Conservation (phyloP, 2,113 vertebrate genomes). For the Choloepus hoffmanni region DNA sequence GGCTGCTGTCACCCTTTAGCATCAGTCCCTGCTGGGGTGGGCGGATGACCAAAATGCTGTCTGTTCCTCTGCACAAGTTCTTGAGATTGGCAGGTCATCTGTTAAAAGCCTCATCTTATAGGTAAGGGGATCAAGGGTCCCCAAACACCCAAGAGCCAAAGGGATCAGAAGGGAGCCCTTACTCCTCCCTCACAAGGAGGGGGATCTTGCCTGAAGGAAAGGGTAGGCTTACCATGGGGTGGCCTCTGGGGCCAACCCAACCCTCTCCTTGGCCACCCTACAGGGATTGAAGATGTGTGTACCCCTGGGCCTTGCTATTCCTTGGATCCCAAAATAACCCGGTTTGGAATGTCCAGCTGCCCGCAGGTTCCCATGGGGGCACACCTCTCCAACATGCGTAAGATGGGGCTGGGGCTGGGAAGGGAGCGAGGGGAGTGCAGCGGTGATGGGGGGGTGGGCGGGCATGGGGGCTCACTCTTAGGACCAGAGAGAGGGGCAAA, state of each 20-base stretch:
- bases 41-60: neutral
- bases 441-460: neutral
- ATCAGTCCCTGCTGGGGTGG: neutral
- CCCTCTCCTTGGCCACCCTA: neutral
- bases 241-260: neutral
- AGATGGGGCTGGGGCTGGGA: neutral
- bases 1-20: neutral
- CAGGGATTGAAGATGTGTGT: slow-evolving; percentile 14
- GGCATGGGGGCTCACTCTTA: neutral
- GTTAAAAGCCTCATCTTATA: slow-evolving; percentile 4
- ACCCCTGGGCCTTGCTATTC: slow-evolving; percentile 67
- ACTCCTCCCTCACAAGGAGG: neutral
- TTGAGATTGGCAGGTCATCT: neutral
- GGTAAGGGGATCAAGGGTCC: neutral
- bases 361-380: slow-evolving; percentile 62
- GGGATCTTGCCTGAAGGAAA: neutral
- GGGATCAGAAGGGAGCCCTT: neutral
- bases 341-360: slow-evolving; percentile 76
- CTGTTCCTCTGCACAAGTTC: neutral
- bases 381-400: slow-evolving; percentile 64
- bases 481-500: neutral
- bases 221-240: neutral
- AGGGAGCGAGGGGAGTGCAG: neutral
- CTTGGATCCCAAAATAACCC: slow-evolving; percentile 72
- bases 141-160: neutral